Evolutionary conservation across 2,888 invertebrate species (phyloP).

Genomic region (Pterobdella sp.): DNA sequence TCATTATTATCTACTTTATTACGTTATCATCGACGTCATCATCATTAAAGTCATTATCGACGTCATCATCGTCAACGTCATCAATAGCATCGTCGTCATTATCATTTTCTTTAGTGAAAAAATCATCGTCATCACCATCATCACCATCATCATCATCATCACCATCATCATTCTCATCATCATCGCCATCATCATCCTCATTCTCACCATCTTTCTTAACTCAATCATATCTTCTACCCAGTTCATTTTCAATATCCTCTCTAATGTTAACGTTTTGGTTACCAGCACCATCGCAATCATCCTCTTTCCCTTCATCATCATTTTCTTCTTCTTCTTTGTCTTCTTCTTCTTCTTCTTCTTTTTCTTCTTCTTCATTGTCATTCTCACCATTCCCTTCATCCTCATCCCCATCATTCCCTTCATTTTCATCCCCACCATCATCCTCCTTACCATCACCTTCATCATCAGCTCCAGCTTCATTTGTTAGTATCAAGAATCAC

Average conservation of each 20-base stretch:
- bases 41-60: slow-evolving; percentile 23
- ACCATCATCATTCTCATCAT: slow-evolving; percentile 22
- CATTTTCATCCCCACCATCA: slow-evolving; percentile 11
- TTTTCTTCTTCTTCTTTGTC: slow-evolving; percentile 27
- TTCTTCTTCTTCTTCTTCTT: slow-evolving; percentile 23
- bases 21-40: slow-evolving; percentile 19
- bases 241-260: slow-evolving; percentile 21
- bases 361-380: slow-evolving; percentile 18
- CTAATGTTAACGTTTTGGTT: slow-evolving; percentile 18
- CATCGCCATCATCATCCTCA: slow-evolving; percentile 22
- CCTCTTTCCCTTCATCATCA: slow-evolving; percentile 30
- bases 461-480: background rate
- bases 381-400: slow-evolving; percentile 2
- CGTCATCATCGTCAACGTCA: slow-evolving; percentile 28
- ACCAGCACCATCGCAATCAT: slow-evolving; percentile 27
- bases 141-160: slow-evolving; percentile 26
- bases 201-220: background rate
- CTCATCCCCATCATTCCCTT: background rate
- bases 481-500: background rate
- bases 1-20: background rate
- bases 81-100: slow-evolving; percentile 23
- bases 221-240: slow-evolving; percentile 13
- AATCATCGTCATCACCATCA: slow-evolving; percentile 28
- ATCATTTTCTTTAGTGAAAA: background rate
- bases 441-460: background rate